Conservation (phyloP, 2,888 invertebrate genomes). For the Aproaerema taeniolella region DNA sequence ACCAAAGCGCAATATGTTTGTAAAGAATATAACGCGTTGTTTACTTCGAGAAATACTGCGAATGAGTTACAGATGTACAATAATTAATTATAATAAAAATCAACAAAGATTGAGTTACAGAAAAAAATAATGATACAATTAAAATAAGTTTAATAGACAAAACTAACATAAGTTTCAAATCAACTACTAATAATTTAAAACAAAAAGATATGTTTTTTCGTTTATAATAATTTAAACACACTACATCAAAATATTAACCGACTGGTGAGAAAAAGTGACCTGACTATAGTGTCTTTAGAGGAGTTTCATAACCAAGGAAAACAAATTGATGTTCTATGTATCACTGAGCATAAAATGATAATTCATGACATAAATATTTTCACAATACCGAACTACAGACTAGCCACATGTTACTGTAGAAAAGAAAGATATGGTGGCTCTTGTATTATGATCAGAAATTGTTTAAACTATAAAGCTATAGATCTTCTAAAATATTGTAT, state of each 20-base stretch:
- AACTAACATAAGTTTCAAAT: not conserved
- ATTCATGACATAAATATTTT: not conserved
- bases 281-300: not conserved
- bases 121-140: no score
- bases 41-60: slow-evolving; percentile 3
- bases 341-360: slow-evolving; percentile 10
- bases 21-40: not conserved
- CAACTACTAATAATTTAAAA: not conserved
- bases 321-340: slow-evolving; percentile 1
- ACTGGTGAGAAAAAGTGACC: not conserved
- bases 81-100: slow-evolving; percentile 1
- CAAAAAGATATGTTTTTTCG: slow-evolving; percentile 3
- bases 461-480: not conserved
- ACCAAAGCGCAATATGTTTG: not conserved
- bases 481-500: not conserved
- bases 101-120: not conserved
- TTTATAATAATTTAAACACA: not conserved
- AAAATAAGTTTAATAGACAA: not conserved
- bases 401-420: not conserved
- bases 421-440: slow-evolving; percentile 5
- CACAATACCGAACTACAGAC: not conserved
- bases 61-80: not conserved
- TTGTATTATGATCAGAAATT: slow-evolving; percentile 1
- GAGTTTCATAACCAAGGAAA: not conserved
- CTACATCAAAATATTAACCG: slow-evolving; percentile 8